Evolutionary conservation across 30 jellyfish, hydroid and myxozoan species (phyloP), one percentile per base, ranked within the genome.

Genomic region (Sanderia malayensis): DNA sequence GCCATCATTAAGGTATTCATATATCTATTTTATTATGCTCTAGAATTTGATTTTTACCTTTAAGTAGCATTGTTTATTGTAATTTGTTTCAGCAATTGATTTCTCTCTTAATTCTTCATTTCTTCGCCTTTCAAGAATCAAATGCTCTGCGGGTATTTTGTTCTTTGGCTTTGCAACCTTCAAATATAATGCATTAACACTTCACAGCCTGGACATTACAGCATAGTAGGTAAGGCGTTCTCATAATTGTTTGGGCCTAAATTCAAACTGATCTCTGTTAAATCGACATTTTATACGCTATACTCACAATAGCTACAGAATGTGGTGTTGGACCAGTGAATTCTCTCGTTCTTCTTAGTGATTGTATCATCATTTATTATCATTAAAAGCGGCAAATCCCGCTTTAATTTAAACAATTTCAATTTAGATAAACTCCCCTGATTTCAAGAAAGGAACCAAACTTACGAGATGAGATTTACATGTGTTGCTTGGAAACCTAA

Each of bases 251-350:
- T n/a, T n/a, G n/a, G n/a, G n/a, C n/a, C n/a, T n/a, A n/a, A n/a
- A n/a, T n/a, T n/a, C n/a, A n/a, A n/a, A n/a, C n/a, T n/a, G n/a
- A n/a, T n/a, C n/a, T n/a, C n/a, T n/a, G n/a, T n/a, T n/a, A n/a
- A n/a, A n/a, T n/a, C n/a, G n/a, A n/a, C n/a, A n/a, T n/a, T n/a
- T n/a, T n/a, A n/a, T n/a, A n/a, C n/a, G n/a, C n/a, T n/a, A n/a
- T n/a, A n/a, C 98, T 72, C 79, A 92, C 98, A 47, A 92, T 92
- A 11, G 96, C 96, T 20, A 92, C 98, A 44, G 97, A 86, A 52
- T 92, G 95, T 13, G 98, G 98, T 52, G 98, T 92, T 41, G 98
- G 98, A 22, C 98, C 98, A n/a, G 98, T 71, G 64, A 84, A 92
- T 63, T 92, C 98, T 19, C 98, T 83, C 7, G 94, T 87, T 64